phyloP scores from a whole-genome alignment of 2,113 vertebrate genomes.

The Trichechus manatus region DNA sequence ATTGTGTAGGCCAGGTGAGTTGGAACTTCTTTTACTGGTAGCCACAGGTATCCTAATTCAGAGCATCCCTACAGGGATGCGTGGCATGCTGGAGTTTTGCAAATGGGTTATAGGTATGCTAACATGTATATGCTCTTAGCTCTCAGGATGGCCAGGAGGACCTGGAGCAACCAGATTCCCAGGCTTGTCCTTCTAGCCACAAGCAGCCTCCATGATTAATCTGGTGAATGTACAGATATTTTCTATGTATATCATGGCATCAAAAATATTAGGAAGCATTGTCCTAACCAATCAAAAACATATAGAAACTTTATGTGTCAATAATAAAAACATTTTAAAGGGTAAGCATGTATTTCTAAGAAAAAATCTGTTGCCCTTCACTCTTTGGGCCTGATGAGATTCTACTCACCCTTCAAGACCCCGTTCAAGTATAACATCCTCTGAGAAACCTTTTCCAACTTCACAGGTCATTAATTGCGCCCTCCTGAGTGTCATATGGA shows the following conservation, averaged over 20 bases:
- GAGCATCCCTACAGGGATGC: neutral
- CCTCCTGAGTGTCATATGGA: neutral
- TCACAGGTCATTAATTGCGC: neutral
- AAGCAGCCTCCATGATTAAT: neutral
- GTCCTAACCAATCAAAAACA: neutral
- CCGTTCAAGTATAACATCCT: constrained; percentile 27
- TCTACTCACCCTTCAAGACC: neutral
- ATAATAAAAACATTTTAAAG: constrained; percentile 39
- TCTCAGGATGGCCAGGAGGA: neutral
- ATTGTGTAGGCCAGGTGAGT: neutral
- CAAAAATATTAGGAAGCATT: neutral
- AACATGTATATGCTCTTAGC: neutral
- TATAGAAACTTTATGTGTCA: neutral
- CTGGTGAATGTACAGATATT: neutral
- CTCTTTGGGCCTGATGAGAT: neutral
- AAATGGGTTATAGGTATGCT: neutral
- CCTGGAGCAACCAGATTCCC: neutral
- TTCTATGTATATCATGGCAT: neutral
- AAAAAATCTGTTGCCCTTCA: neutral
- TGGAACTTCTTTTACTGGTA: constrained; percentile 8
- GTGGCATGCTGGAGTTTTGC: neutral
- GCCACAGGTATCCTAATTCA: neutral
- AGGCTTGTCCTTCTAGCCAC: neutral
- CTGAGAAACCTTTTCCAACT: neutral
- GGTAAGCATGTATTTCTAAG: neutral